Base-by-base conservation (phyloP, 2,113 vertebrate species). In the Gymnogyps californianus region DNA sequence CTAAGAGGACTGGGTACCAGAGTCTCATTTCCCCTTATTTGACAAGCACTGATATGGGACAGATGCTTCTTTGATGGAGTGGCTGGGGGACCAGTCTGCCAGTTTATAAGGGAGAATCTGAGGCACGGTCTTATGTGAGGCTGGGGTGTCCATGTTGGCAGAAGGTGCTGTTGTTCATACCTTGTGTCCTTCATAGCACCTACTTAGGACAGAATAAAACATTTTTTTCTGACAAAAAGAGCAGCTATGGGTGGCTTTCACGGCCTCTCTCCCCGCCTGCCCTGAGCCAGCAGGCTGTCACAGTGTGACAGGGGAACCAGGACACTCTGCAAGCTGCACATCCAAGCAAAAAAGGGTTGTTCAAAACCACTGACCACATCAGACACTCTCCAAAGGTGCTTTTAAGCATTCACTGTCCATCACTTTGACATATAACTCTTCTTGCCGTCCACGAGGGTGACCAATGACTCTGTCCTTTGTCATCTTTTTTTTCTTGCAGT, bases 11-110 rank as follows among this genome's bases (percentile, higher is more conserved):
- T 32, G 51, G 29, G 51, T 57, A 44, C 12, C 38, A 29, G 51
- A 44, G 29, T 2, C 42, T 51, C 19, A 15, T 34, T 40, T 31
- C 52, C 44, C 36, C 0, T 0, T 26, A 18, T 51, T 34, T 62
- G 32, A 31, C 13, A 42, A 29, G 70, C 36, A 25, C 29, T 21
- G 9, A 10, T 16, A 31, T 0, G 4, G n/a, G 22, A 12, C 32
- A 71, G 67, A 22, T 1, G 0, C 26, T 14, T 38, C 62, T 26
- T 36, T 40, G 66, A 46, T 16, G n/a, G 42, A 26, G 16, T 19
- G 11, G 32, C n/a, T 32, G 34, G 21, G 38, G 40, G 8, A 71
- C 16, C 38, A 28, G 12, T 12, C 15, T 29, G 47, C 26, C 28
- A 28, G 31, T 31, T 52, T 46, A 13, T 21, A n/a, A 59, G 25